Conservation (phyloP, 1,140 invertebrate species). For the Papilio polytes region DNA sequence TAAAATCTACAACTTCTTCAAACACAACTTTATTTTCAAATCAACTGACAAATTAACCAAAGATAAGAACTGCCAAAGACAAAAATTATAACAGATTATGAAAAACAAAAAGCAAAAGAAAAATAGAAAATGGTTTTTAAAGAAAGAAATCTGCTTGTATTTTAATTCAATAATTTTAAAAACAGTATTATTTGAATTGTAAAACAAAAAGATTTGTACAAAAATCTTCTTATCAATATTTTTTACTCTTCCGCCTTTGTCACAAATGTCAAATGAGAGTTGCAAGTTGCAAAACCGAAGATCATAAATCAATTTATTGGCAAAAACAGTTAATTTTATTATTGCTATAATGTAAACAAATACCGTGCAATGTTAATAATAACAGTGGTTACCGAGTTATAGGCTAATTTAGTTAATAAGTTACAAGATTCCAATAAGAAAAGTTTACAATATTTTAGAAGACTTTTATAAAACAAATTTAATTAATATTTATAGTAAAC, state of each 20-base stretch:
- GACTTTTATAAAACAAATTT: constrained; percentile 19
- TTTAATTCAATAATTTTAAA: neutral
- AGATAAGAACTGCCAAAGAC: neutral
- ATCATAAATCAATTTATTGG: constrained; percentile 27
- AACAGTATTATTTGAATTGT: neutral
- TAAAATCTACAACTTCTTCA: neutral
- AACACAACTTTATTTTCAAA: constrained; percentile 5
- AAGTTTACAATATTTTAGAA: constrained; percentile 41
- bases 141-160: neutral
- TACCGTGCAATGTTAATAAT: constrained; percentile 44
- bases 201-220: neutral
- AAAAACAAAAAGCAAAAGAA: neutral
- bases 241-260: constrained; percentile 1
- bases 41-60: neutral
- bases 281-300: constrained; percentile 37
- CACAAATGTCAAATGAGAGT: constrained; percentile 35
- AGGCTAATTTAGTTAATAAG: constrained; percentile 41
- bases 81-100: neutral
- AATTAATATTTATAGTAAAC: constrained; percentile 24
- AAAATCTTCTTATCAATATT: neutral
- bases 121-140: neutral
- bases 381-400: constrained; percentile 32
- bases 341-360: constrained; percentile 46
- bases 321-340: constrained; percentile 40
- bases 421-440: constrained; percentile 45